These are phyloP conservation scores for Cheiracanthium punctorium DNA, from an alignment of 2,888 invertebrate genomes.

Conservation along the genomic window DNA sequence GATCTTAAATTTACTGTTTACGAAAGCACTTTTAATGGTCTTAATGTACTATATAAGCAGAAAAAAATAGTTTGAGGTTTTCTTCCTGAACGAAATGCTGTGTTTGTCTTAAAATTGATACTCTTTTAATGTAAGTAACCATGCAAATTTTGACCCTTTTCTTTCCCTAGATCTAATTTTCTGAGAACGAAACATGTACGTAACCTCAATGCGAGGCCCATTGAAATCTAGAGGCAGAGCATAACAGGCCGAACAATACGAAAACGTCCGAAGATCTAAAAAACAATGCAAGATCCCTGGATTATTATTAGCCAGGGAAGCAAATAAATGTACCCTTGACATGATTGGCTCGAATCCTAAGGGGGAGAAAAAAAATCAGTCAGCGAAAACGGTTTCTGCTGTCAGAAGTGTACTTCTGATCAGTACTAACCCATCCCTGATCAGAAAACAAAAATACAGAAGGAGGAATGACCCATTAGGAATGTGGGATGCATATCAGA, in stretches of 20 bases:
- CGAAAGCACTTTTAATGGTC: too few species aligned
- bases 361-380: slow-evolving; percentile 49
- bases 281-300: slow-evolving; percentile 51
- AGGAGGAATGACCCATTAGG: not conserved
- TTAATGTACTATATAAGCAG: too few species aligned
- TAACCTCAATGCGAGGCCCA: slow-evolving; percentile 42
- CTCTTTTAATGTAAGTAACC: too few species aligned
- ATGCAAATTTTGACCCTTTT: not conserved
- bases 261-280: slow-evolving; percentile 52
- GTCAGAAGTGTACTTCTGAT: slow-evolving; percentile 52
- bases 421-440: not conserved
- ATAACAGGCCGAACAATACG: slow-evolving; percentile 50
- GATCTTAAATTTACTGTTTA: too few species aligned
- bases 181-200: not conserved
- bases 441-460: not conserved
- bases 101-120: too few species aligned
- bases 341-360: slow-evolving; percentile 61
- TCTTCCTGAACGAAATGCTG: too few species aligned
- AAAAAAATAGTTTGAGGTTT: too few species aligned
- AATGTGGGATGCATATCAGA: not conserved
- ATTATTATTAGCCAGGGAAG: slow-evolving; percentile 67
- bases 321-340: slow-evolving; percentile 67
- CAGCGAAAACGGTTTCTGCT: slow-evolving; percentile 56
- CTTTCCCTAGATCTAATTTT: not conserved
- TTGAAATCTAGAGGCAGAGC: slow-evolving; percentile 28